Evolutionary conservation across 2,888 invertebrate genomes (phyloP).

Genomic region (Eilema sororculum): DNA sequence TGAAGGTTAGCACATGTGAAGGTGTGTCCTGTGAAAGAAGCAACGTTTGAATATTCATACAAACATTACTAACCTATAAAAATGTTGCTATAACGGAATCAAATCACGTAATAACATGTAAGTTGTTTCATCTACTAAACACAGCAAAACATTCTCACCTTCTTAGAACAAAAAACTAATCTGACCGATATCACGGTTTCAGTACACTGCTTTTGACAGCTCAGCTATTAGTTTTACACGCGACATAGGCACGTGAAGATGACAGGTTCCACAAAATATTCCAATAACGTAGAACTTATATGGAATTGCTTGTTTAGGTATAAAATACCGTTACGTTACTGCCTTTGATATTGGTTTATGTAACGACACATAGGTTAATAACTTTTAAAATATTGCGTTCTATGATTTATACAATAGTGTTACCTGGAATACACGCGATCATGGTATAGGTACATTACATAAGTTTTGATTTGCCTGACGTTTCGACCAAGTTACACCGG

Average conservation of each 20-base stretch:
- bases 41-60: too few species aligned
- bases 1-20: too few species aligned
- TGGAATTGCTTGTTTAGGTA: conserved; percentile 29
- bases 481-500: too few species aligned
- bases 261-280: conserved; percentile 10
- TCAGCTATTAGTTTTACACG: not conserved
- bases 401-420: too few species aligned
- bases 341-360: not conserved
- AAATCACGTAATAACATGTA: not conserved
- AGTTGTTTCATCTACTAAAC: not conserved
- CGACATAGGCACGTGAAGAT: not conserved
- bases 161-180: not conserved
- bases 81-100: not conserved
- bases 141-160: not conserved
- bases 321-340: conserved; percentile 8
- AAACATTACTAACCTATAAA: not conserved
- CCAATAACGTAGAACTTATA: conserved; percentile 34
- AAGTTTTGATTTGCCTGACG: too few species aligned
- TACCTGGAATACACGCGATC: too few species aligned
- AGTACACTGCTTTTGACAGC: not conserved
- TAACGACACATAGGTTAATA: not conserved
- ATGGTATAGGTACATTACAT: too few species aligned
- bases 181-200: not conserved
- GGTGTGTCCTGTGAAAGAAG: too few species aligned
- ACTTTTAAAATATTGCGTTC: too few species aligned